A percentile compares a stretch with the other conserved stretches of the same genome.
These are phyloP conservation scores for Branchipolynoe longqiensis DNA, from an alignment of 2,888 invertebrate genomes.

Conservation along the genomic window DNA sequence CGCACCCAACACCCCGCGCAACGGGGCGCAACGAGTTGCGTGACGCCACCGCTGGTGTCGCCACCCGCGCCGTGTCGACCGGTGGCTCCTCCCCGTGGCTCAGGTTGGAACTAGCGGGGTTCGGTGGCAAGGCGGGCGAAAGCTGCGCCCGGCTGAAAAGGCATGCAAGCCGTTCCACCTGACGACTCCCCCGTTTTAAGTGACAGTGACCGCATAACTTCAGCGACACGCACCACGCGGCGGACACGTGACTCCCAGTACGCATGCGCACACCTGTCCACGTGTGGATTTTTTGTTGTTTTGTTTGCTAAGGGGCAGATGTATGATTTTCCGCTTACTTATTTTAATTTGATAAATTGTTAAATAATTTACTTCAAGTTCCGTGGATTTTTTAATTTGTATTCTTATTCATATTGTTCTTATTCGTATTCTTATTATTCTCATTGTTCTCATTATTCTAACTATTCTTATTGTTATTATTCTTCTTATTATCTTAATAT, in stretches of 20 bases:
- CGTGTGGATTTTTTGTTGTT: too few relatives aligned
- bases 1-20: not conserved
- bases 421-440: too few relatives aligned
- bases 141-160: constrained; percentile 16
- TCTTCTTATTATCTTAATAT: too few relatives aligned
- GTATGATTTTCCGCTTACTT: too few relatives aligned
- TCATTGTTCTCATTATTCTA: too few relatives aligned
- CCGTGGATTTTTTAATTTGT: too few relatives aligned
- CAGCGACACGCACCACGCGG: not conserved
- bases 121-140: constrained; percentile 13
- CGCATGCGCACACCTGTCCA: not conserved
- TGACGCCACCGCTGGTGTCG: constrained; percentile 13
- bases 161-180: constrained; percentile 44
- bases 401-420: too few relatives aligned
- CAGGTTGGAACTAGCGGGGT: constrained; percentile 35
- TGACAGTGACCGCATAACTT: constrained; percentile 32
- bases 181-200: constrained; percentile 6
- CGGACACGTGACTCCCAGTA: not conserved
- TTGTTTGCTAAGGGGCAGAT: too few relatives aligned
- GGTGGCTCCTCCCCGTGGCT: constrained; percentile 31
- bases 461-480: too few relatives aligned
- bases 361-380: too few relatives aligned
- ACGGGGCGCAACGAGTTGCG: constrained; percentile 31
- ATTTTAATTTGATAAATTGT: too few relatives aligned
- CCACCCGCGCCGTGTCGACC: not conserved